A percentile compares a stretch with the other conserved stretches of the same genome.
phyloP scores from a whole-genome alignment of 2,888 invertebrate genomes.

The Tipula lateralis region DNA sequence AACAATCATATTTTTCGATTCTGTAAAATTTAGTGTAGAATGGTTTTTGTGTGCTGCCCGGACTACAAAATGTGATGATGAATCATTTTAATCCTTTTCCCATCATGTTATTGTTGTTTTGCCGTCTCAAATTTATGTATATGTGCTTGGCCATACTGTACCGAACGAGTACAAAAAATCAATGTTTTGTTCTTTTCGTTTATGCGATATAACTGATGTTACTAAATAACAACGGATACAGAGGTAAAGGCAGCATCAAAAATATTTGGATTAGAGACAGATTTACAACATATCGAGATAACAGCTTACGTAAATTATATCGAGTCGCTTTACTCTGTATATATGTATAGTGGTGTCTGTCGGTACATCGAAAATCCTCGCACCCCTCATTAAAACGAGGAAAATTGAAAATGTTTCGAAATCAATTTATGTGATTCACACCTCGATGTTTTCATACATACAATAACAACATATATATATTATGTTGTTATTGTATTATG shows the following conservation, averaged over 20 bases:
- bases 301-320: constrained; percentile 13
- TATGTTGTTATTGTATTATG: neutral
- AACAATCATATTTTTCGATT: no score
- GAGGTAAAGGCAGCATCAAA: neutral
- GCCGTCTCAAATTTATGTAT: neutral
- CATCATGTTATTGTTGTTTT: neutral
- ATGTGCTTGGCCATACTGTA: neutral
- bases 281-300: constrained; percentile 1
- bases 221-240: neutral
- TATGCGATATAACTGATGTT: neutral
- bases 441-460: neutral
- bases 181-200: neutral
- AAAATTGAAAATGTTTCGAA: neutral
- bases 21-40: no score
- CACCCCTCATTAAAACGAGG: neutral
- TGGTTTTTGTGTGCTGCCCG: no score
- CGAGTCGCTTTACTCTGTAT: neutral
- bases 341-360: neutral
- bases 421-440: constrained; percentile 19
- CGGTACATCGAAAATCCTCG: neutral
- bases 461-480: neutral
- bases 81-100: constrained; percentile 1
- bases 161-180: neutral
- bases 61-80: neutral
- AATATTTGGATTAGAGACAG: constrained; percentile 9